Evolutionary conservation across 2,113 vertebrate genomes (phyloP).

Genomic region (Dolichallabes microphthalmus): DNA sequence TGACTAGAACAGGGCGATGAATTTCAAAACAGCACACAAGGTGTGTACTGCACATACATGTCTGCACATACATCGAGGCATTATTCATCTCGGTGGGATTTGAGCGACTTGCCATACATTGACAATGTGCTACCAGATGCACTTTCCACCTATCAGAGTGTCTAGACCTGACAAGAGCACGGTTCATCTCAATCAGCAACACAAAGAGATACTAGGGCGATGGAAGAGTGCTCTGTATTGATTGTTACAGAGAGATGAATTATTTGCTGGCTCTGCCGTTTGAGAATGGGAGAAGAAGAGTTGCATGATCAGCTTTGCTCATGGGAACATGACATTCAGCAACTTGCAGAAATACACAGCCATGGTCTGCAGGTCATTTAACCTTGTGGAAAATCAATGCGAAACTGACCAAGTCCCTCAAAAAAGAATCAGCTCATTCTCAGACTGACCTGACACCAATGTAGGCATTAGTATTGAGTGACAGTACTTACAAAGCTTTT

Average conservation of each 20-base stretch:
- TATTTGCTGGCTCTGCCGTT: conserved; percentile 66
- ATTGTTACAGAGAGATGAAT: conserved; percentile 66
- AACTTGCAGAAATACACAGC: conserved; percentile 58
- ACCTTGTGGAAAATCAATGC: conserved; percentile 66
- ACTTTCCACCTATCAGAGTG: conserved; percentile 57
- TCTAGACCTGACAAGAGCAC: conserved; percentile 52
- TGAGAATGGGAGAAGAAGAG: conserved; percentile 60
- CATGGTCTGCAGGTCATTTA: conserved; percentile 46
- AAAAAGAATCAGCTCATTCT: conserved; percentile 44
- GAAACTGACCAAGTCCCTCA: conserved; percentile 35
- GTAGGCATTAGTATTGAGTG: conserved; percentile 29
- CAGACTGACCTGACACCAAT: conserved; percentile 32
- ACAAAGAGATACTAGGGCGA: conserved; percentile 53
- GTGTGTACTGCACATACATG: conserved; percentile 48
- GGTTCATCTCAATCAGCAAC: conserved; percentile 69
- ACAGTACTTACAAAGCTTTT: conserved; percentile 47
- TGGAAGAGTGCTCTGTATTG: conserved; percentile 59
- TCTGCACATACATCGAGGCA: conserved; percentile 25
- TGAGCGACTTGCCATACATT: background rate
- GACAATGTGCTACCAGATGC: conserved; percentile 33
- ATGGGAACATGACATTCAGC: conserved; percentile 48
- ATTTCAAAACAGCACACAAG: conserved; percentile 59
- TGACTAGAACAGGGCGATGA: conserved; percentile 53
- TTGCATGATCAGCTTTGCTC: conserved; percentile 65
- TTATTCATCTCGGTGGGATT: conserved; percentile 1